These are phyloP conservation scores for Phrynocephalus guinanensis DNA, from an alignment of 2,797 vertebrate genomes.

Conservation along the genomic window DNA sequence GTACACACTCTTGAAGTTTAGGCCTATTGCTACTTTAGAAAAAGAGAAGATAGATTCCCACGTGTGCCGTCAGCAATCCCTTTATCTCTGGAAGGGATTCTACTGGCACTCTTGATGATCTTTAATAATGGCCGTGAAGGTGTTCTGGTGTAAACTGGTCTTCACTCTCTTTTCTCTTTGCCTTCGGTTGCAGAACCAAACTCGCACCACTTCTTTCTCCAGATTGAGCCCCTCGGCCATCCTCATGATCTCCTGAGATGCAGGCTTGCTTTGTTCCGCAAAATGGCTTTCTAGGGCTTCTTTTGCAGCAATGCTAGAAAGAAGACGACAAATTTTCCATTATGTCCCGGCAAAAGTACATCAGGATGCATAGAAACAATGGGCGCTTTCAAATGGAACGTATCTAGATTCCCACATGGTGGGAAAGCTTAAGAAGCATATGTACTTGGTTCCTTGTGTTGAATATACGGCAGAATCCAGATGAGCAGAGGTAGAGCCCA, in stretches of 20 bases:
- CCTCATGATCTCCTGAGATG: conserved; percentile 95
- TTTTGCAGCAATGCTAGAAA: conserved; percentile 91
- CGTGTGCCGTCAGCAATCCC: not conserved
- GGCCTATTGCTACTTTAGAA: not conserved
- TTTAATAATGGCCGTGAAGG: conserved; percentile 85
- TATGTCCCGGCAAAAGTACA: not conserved
- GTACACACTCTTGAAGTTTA: not conserved
- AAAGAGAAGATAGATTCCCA: not conserved
- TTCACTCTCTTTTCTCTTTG: conserved; percentile 97
- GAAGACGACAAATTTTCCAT: conserved; percentile 52
- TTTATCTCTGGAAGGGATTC: conserved; percentile 37
- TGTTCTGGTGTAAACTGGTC: conserved; percentile 92
- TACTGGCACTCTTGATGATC: conserved; percentile 86
- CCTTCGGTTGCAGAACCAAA: conserved; percentile 98
- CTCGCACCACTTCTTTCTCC: conserved; percentile 97
- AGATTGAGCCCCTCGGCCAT: conserved; percentile 96
- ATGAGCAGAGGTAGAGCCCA: not conserved
- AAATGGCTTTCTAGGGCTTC: conserved; percentile 95
- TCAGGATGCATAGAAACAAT: conserved; percentile 17
- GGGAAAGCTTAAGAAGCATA: not conserved
- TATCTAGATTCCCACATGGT: not conserved
- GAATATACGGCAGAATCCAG: not conserved
- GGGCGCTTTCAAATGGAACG: not conserved
- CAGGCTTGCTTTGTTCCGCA: conserved; percentile 94
- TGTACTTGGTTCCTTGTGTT: not conserved